Percentiles rank a stretch among this genome's conserved stretches.
Conservation (phyloP, 2,113 vertebrate species). For the Parus major region DNA sequence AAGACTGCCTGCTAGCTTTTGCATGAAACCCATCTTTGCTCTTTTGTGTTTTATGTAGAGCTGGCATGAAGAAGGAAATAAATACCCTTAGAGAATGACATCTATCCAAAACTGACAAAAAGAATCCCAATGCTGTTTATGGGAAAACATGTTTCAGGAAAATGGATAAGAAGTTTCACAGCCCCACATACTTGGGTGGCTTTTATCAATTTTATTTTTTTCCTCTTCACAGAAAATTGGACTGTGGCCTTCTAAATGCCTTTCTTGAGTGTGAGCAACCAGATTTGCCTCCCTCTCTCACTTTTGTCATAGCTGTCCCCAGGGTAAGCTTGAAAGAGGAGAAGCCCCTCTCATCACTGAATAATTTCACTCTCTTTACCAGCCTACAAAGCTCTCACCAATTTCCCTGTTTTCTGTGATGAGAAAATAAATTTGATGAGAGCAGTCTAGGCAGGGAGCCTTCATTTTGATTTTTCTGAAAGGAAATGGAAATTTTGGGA, state of each 20-base stretch:
- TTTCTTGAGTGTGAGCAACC: neutral
- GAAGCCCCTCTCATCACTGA: neutral
- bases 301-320: neutral
- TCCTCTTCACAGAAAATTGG: neutral
- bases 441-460: neutral
- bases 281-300: neutral
- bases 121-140: neutral
- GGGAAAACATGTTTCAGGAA: neutral
- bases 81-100: neutral
- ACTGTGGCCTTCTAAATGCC: neutral
- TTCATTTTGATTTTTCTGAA: neutral
- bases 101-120: neutral
- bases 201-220: neutral
- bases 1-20: neutral
- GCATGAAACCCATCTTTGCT: neutral
- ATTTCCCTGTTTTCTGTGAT: neutral
- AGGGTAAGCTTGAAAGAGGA: neutral
- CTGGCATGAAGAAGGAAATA: neutral
- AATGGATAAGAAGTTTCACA: neutral
- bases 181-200: neutral
- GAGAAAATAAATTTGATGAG: neutral
- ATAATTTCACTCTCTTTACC: neutral
- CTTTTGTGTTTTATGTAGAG: neutral
- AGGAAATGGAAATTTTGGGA: neutral
- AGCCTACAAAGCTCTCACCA: neutral